Conservation (phyloP, 1,140 invertebrate species). For the Drosophila kepulauana region DNA sequence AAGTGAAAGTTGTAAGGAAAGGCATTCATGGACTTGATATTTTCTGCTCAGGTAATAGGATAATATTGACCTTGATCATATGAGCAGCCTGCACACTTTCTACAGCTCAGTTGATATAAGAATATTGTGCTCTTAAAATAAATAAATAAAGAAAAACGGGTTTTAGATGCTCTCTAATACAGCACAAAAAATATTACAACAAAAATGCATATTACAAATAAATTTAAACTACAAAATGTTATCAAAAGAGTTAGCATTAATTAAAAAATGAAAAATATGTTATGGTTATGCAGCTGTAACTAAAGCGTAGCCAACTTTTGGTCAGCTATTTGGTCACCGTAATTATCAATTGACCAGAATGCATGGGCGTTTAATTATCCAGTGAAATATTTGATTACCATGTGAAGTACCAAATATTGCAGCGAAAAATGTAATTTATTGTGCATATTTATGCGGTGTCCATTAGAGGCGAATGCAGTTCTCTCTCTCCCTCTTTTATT, state of each 20-base stretch:
- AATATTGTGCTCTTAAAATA: no score
- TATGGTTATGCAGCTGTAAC: not conserved
- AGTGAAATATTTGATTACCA: slow-evolving; percentile 34
- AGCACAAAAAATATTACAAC: no score
- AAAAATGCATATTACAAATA: no score
- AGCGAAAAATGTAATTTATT: slow-evolving; percentile 48
- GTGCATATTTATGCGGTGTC: slow-evolving; percentile 14
- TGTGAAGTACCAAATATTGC: slow-evolving; percentile 38
- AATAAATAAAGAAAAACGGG: no score
- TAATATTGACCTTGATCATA: not conserved
- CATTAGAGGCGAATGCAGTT: not conserved
- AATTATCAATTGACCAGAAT: slow-evolving; percentile 6
- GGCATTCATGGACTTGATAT: not conserved
- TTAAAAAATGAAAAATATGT: no score
- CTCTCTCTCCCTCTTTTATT: not conserved
- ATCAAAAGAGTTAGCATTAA: no score
- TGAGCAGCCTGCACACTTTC: not conserved
- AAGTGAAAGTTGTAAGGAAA: not conserved
- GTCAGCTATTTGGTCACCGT: not conserved
- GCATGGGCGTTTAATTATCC: slow-evolving; percentile 17
- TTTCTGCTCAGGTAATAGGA: not conserved
- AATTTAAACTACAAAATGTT: no score
- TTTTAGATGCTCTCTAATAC: no score
- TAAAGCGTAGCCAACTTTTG: not conserved
- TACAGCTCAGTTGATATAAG: not conserved